Evolutionary conservation across 2,888 invertebrate species (phyloP).

Genomic region (Brachyopa scutellaris): DNA sequence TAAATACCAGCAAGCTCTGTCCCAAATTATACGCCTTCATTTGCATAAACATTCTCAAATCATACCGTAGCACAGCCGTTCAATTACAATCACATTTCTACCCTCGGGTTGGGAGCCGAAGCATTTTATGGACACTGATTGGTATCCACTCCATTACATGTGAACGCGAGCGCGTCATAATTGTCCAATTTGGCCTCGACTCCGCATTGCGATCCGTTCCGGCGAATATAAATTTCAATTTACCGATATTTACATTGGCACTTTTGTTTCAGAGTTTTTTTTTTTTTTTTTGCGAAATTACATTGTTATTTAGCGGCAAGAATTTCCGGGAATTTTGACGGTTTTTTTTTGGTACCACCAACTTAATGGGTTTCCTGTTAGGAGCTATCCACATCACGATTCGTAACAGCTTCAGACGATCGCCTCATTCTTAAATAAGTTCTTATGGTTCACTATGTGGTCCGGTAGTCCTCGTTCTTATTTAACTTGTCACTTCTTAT

Average conservation of each 20-base stretch:
- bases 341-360: not conserved
- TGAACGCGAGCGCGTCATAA: slow-evolving; percentile 62
- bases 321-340: slow-evolving; percentile 5
- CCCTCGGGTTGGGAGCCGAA: slow-evolving; percentile 56
- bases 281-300: not conserved
- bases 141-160: slow-evolving; percentile 32
- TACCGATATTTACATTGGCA: slow-evolving; percentile 42
- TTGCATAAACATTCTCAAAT: slow-evolving; percentile 57
- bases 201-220: not conserved
- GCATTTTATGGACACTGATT: slow-evolving; percentile 67
- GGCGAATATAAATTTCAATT: slow-evolving; percentile 52
- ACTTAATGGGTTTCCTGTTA: no score
- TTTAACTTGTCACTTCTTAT: no score
- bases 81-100: slow-evolving; percentile 66
- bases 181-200: slow-evolving; percentile 58
- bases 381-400: no score
- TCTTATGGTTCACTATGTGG: no score
- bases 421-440: no score
- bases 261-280: not conserved
- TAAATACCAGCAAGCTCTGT: slow-evolving; percentile 30
- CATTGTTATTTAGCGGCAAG: not conserved
- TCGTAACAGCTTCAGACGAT: no score
- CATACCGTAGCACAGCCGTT: slow-evolving; percentile 55
- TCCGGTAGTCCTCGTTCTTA: no score
- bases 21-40: slow-evolving; percentile 53